Evolutionary conservation across 2,888 invertebrate species (phyloP), one percentile per base, ranked within the genome.

Genomic region (Eretmocerus hayati): DNA sequence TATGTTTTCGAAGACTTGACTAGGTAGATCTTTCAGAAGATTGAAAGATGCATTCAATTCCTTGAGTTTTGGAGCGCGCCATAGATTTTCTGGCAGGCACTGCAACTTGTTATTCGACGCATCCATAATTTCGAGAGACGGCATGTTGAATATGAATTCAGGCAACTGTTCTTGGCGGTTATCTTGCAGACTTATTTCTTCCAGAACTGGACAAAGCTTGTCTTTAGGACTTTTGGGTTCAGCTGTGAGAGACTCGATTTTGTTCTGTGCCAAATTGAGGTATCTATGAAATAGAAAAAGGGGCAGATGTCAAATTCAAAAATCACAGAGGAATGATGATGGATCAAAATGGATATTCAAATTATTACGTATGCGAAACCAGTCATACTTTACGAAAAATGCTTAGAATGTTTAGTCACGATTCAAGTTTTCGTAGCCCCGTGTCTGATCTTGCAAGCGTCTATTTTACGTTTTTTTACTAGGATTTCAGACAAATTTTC

Each of bases 71-170:
- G 90, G 87, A 2, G 93, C 83, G 13, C 80, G 74, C 95, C 95
- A 96, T 75, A 96, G 75, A 55, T 83, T 81, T 48, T 83, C 81
- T 0, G 95, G 94, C 46, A 96, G 74, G 40, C 78, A 73, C 55
- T 89, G 85, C 46, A 96, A 73, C 71, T 92, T 90, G 73, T 97
- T 97, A 73, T 93, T 91, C 0, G 94, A 90, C n/a, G 93, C 83
- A 70, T 96, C 94, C 56, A 99, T 76, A 2, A 86, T 85, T 11
- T 81, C 76, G 32, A 96, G 74, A 0, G 82, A 75, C 0, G 91
- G 88, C 44, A 96, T 76, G 5, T 80, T 77, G 75, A 95, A 94
- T 22, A 96, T 74, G 45, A 84, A 84, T 3, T 84, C 78, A 0
- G 95, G 93, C 11, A 97, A 72, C 44, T 79, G 77, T 56, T 89